A percentile compares a stretch with the other conserved stretches of the same genome.
phyloP scores from a whole-genome alignment of 1,140 invertebrate genomes.

The Papilio machaon region DNA sequence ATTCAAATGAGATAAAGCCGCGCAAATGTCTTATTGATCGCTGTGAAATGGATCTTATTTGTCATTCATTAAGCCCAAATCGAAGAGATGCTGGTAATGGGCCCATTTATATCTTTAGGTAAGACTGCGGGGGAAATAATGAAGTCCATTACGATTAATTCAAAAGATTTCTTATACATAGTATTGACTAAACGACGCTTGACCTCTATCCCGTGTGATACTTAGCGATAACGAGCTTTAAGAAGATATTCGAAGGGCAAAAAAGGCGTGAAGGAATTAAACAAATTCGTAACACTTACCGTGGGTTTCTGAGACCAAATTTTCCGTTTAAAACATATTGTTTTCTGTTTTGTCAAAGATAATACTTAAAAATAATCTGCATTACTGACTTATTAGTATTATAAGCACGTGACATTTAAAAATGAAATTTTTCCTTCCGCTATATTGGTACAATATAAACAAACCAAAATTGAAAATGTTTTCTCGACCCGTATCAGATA shows the following conservation, averaged over 20 bases:
- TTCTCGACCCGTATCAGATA: constrained; percentile 24
- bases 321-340: too few species aligned
- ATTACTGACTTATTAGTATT: neutral
- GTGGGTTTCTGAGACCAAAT: too few species aligned
- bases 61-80: constrained; percentile 68
- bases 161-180: constrained; percentile 36
- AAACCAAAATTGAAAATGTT: constrained; percentile 26
- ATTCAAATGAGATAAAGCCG: constrained; percentile 56
- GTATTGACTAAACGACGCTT: constrained; percentile 35
- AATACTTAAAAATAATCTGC: neutral
- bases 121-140: constrained; percentile 27
- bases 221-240: constrained; percentile 24
- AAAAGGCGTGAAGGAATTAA: constrained; percentile 2
- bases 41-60: constrained; percentile 66
- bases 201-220: constrained; percentile 16
- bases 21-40: constrained; percentile 59
- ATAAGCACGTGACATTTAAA: neutral
- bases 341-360: too few species aligned
- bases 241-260: constrained; percentile 12
- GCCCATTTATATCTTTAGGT: constrained; percentile 61
- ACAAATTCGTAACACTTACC: neutral
- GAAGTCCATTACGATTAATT: constrained; percentile 34
- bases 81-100: constrained; percentile 66
- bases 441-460: constrained; percentile 5
- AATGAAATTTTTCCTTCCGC: neutral